Conservation (phyloP, 1,140 invertebrate species). For the Daktulosphaira vitifoliae region DNA sequence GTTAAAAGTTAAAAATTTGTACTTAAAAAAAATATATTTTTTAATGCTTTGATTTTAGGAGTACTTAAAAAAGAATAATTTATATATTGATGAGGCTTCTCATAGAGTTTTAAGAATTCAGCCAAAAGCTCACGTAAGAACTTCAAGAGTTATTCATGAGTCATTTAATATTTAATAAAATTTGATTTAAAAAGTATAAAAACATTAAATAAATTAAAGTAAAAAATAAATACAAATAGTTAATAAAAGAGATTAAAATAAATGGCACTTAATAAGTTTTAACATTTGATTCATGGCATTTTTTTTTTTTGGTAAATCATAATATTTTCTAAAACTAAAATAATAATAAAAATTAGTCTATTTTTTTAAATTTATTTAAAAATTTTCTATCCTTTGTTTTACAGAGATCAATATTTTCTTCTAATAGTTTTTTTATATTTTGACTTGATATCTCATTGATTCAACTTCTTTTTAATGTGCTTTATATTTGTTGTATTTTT, state of each 20-base stretch:
- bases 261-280: not conserved
- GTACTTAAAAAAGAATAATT: not conserved
- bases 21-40: not conserved
- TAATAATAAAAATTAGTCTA: not conserved
- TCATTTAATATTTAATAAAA: too few species aligned
- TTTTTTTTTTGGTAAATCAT: conserved; percentile 21
- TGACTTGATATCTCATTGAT: conserved; percentile 16
- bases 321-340: conserved; percentile 6
- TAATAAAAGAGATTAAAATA: too few species aligned
- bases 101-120: not conserved
- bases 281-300: conserved; percentile 33
- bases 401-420: conserved; percentile 10
- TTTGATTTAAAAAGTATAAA: too few species aligned
- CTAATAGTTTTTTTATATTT: conserved; percentile 15
- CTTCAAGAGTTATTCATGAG: conserved; percentile 7
- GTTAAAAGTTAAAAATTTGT: not conserved
- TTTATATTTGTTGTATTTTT: conserved; percentile 17
- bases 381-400: not conserved
- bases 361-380: not conserved
- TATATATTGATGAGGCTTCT: not conserved
- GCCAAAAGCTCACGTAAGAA: not conserved
- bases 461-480: conserved; percentile 7
- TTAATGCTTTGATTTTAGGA: conserved; percentile 7
- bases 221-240: too few species aligned
- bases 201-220: too few species aligned